phyloP scores from a whole-genome alignment of 2,888 invertebrate genomes.

The Drosophila ezoana region DNA sequence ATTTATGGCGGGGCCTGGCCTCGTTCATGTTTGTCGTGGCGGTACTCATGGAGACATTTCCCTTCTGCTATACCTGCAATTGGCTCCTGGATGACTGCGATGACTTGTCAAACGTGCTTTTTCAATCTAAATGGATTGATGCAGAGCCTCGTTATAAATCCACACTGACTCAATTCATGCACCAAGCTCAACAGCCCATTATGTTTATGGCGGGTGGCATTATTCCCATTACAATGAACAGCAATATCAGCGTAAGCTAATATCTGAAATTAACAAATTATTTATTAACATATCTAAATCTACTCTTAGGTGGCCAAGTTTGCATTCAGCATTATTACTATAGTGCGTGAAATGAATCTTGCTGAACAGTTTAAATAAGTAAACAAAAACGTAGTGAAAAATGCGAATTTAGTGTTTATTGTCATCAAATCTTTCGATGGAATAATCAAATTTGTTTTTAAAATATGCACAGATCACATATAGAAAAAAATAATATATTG shows the following conservation, averaged over 20 bases:
- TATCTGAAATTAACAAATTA: neutral
- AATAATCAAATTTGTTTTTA: too few species aligned
- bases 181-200: slow-evolving; percentile 61
- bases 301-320: slow-evolving; percentile 69
- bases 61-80: slow-evolving; percentile 68
- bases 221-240: slow-evolving; percentile 65
- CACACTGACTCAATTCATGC: slow-evolving; percentile 56
- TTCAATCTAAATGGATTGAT: slow-evolving; percentile 67
- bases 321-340: slow-evolving; percentile 74
- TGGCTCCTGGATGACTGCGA: slow-evolving; percentile 53
- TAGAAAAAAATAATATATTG: too few species aligned
- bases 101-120: slow-evolving; percentile 53
- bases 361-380: slow-evolving; percentile 44
- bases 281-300: neutral
- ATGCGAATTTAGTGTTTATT: too few species aligned
- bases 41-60: slow-evolving; percentile 59
- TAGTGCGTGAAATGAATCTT: slow-evolving; percentile 73
- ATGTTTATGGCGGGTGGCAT: slow-evolving; percentile 69
- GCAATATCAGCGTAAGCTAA: slow-evolving; percentile 65
- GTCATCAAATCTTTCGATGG: too few species aligned
- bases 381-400: too few species aligned
- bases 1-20: slow-evolving; percentile 54
- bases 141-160: slow-evolving; percentile 50
- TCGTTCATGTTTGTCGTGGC: slow-evolving; percentile 47
- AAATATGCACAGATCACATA: too few species aligned